Conservation (phyloP, 2,888 invertebrate genomes). For the Nomada ruficornis region DNA sequence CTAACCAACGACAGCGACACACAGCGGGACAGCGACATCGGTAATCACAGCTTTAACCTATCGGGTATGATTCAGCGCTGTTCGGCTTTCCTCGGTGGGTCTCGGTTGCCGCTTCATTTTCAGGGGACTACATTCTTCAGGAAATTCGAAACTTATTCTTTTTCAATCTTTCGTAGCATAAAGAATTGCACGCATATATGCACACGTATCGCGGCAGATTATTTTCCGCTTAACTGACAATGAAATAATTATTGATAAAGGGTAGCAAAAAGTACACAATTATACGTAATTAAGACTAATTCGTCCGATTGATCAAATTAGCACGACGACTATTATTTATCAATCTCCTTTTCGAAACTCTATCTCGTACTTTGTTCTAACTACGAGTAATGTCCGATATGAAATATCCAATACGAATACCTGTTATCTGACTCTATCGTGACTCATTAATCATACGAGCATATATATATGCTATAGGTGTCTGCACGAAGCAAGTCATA, state of each 20-base stretch:
- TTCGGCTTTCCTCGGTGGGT: slow-evolving; percentile 42
- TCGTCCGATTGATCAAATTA: neutral
- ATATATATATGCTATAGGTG: no score
- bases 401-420: no score
- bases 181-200: neutral
- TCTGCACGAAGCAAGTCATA: neutral
- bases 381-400: neutral
- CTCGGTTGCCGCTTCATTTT: slow-evolving; percentile 23
- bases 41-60: slow-evolving; percentile 31
- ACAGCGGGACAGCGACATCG: slow-evolving; percentile 22
- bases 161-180: neutral
- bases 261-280: neutral
- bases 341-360: neutral
- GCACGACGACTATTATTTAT: neutral
- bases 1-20: neutral
- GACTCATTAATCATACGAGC: no score
- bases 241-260: neutral
- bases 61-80: slow-evolving; percentile 39
- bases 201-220: neutral
- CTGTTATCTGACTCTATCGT: no score
- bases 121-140: neutral
- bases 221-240: neutral
- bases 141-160: slow-evolving; percentile 19
- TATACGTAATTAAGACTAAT: neutral
- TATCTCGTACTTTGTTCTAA: neutral